Evolutionary conservation across 2,113 vertebrate species (phyloP), one percentile per base, ranked within the genome.

Genomic region (Larimichthys crocea): DNA sequence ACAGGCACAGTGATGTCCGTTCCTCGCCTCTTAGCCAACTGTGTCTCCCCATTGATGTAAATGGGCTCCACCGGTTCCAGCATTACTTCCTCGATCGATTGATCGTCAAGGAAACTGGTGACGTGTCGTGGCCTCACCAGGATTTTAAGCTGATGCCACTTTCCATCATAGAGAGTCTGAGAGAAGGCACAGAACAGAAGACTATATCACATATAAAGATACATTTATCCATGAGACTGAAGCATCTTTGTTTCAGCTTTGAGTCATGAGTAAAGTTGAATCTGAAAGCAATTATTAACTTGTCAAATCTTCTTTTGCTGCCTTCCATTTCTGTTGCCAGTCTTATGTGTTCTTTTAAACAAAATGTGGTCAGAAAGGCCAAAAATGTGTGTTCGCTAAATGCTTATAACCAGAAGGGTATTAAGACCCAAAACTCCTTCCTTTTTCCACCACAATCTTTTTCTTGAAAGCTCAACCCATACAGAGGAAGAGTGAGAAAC

Each of bases 101-200:
- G 19, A 50, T 95, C 95, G 3, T 96, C 95, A 8, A 96, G 86
- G 76, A 92, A 96, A 83, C 88, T 50, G 40, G 72, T 65, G 10
- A 94, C 89, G n/a, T 82, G 85, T 4, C 6, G 74, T 4, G 89
- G 89, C 26, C 86, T 86, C 50, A 96, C 93, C 31, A 96, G 76
- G 29, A 96, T 73, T 85, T 95, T 96, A 68, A 96, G 86, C 86
- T 96, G 95, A 80, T 96, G 95, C 95, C 95, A 96, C 50, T 88
- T 88, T 49, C 88, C 93, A 53, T 94, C 90, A 57, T 83, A 94
- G 17, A 94, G 85, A 24, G 42, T 16, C 93, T 94, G 59, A 56
- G 14, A 71, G 55, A 35, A 67, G 46, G 48, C 12, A 59, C 48
- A 69, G 19, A 78, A 20, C 14, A 59, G 19, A 16, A 72, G 6